Conservation (phyloP, 2,797 vertebrate species). For the Malurus splendens region DNA sequence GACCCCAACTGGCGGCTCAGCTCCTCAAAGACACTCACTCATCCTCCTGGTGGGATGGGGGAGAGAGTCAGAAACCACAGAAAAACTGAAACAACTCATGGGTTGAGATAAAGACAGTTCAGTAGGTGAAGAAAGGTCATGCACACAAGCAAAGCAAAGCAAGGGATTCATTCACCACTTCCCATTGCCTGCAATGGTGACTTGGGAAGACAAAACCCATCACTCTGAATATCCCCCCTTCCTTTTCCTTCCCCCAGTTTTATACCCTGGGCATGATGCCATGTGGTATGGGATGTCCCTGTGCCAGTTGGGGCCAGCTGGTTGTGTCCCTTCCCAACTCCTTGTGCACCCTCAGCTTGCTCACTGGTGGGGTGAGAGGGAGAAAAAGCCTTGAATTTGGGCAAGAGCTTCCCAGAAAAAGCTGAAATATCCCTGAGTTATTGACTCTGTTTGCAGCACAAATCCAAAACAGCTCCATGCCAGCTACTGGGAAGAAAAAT, state of each 20-base stretch:
- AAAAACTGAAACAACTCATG: not conserved
- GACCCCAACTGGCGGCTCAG: not conserved
- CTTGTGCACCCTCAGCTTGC: not conserved
- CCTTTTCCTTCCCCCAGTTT: not conserved
- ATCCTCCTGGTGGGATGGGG: rapidly evolving
- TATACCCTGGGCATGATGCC: not conserved
- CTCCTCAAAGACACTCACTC: not conserved
- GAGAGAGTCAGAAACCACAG: not conserved
- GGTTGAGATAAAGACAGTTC: not conserved
- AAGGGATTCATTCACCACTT: not conserved
- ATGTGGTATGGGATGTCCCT: not conserved
- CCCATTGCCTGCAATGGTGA: not conserved
- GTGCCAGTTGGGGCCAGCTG: not conserved
- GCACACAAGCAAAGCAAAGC: not conserved
- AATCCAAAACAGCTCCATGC: not conserved
- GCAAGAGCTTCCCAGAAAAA: rapidly evolving
- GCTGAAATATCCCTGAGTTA: not conserved
- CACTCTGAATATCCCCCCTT: not conserved
- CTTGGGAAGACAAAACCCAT: not conserved
- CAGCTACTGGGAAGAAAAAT: not conserved
- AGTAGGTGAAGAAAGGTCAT: rapidly evolving
- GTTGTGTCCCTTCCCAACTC: not conserved
- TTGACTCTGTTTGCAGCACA: not conserved
- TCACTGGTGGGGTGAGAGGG: not conserved
- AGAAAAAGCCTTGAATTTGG: not conserved